Base-by-base conservation (phyloP, 2,888 invertebrate species). In the Drosophila algonquin region DNA sequence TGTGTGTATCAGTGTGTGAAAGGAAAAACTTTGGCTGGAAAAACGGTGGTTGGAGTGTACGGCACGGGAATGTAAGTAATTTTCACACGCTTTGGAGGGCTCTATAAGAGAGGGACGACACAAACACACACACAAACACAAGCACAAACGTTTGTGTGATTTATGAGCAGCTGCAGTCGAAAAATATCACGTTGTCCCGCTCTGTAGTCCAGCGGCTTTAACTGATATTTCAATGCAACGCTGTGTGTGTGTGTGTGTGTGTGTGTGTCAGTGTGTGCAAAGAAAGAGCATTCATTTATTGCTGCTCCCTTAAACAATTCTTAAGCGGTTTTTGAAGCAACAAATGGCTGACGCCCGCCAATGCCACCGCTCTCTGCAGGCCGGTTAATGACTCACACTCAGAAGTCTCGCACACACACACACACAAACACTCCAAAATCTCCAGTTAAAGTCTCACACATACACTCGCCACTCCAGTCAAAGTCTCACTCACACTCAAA, bases 361-460 rank as follows among this genome's bases (percentile, higher is more conserved):
- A 40, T 40, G 14, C 14, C n/a, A 6, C 14, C 40, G 40, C 40
- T 40, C 21, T 32, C 32, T 57, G 53, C 79, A 69, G 83, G 81
- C 87, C 79, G 83, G 82, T 85, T 87, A 82, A 87, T 85, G 84
- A 85, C 85, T 87, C 84, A 85, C 82, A 75, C 68, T 69, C 70
- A 69, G 76, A 68, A 60, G 63, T 75, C 73, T 65, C 64, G 56
- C 51, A 55, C 53, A 52, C 56, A 3, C 51, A 52, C 50, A 48
- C 21, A 2, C 21, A 21, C 0, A 18, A 18, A 18, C 64, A 60
- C 27, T 32, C 5, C 87, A 85, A 80, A 75, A 65, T 69, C 70
- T 71, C 76, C 65, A 60, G 63, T 75, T 71, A 61, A 63, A 54
- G 48, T 57, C 70, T 51, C 55, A 55, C 47, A 32, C 32, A 56